Evolutionary conservation across 2,113 vertebrate species (phyloP), one percentile per base, ranked within the genome.

Genomic region (Carollia perspicillata): DNA sequence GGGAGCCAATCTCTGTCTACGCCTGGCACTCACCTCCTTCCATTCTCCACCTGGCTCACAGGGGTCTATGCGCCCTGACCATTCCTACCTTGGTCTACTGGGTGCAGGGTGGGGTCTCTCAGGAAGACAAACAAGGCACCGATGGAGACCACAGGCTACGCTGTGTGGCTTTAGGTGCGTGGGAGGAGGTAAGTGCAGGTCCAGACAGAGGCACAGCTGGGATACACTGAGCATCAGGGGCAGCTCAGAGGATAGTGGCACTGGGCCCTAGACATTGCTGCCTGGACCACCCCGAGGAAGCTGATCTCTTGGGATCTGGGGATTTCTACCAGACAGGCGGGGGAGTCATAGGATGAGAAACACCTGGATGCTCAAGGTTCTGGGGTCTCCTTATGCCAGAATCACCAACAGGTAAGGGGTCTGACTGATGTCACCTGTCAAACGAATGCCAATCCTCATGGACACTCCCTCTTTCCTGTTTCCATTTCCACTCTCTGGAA

Each of bases 1-100:
- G 0, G 3, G 17, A 66, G 35, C 8, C 5, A 18, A 4, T 28
- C 0, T 0, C 47, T 35, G 0, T 22, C 63, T 30, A 0, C 23
- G 42, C 66, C 51, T 22, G 14, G 4, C 1, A 26, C 8, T 58
- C 16, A 10, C 23, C 30, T 18, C 16, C 74, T 51, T 18, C 28
- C 6, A 7, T 3, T 6, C 12, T n/a, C 6, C 40, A 51, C 1
- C 14, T 69, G 26, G 44, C 1, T 51, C 12, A 6, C 0, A 4
- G 11, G 14, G 7, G 1, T 93, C 53, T 55, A 0, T 3, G 1
- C 9, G 6, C 44, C 2, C 5, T 7, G 44, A 51, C 13, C 16
- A 23, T 8, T 30, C 12, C 42, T 74, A 13, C 23, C 3, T n/a
- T 1, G 5, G 28, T 9, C 3, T 1, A 3, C 2, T 60, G 63